These are phyloP conservation scores for Xiphorhynchus erythropygius DNA, from an alignment of 2,797 vertebrate genomes.

Conservation along the genomic window DNA sequence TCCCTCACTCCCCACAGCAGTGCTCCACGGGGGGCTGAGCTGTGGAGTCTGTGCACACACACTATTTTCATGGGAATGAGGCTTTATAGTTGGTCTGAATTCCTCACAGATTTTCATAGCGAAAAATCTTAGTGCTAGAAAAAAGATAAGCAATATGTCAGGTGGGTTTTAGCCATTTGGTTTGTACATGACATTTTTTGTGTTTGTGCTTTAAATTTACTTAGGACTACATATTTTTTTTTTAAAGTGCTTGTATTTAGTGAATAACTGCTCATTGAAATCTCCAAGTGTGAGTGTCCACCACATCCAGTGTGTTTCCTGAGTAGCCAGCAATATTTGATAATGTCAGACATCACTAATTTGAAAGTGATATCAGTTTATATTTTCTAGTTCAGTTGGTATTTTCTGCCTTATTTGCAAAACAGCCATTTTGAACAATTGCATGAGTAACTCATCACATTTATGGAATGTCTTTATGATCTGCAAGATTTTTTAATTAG, in stretches of 20 bases:
- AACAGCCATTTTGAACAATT: not conserved
- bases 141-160: not conserved
- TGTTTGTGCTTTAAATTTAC: not conserved
- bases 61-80: not conserved
- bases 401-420: not conserved
- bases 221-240: not conserved
- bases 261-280: not conserved
- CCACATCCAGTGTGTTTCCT: not conserved
- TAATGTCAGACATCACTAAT: not conserved
- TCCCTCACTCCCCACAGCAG: not conserved
- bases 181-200: not conserved
- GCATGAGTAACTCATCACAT: not conserved
- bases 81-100: not conserved
- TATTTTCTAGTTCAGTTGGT: not conserved
- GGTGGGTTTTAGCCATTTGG: not conserved
- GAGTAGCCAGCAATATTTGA: not conserved
- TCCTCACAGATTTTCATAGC: not conserved
- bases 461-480: not conserved
- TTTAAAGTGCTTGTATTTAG: accelerated
- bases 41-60: accelerated
- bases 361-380: not conserved
- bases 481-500: not conserved
- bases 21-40: not conserved
- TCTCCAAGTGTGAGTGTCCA: not conserved
- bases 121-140: not conserved